phyloP scores from a whole-genome alignment of 2,113 vertebrate species.

The Hymenochirus boettgeri region DNA sequence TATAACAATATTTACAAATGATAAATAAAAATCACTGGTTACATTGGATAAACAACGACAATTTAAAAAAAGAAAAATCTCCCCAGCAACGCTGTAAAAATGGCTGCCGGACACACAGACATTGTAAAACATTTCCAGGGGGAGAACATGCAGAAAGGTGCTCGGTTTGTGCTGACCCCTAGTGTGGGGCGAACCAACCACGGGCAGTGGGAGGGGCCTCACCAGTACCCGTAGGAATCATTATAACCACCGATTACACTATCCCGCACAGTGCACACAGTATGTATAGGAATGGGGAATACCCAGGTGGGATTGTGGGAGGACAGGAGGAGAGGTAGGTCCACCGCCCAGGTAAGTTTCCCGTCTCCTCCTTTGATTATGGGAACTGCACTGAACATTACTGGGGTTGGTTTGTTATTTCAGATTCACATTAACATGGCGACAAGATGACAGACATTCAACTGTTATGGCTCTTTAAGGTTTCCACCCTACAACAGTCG shows the following conservation, averaged over 20 bases:
- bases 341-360: too few species aligned
- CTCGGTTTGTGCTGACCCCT: conserved; percentile 1
- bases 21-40: conserved; percentile 58
- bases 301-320: too few species aligned
- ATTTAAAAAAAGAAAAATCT: conserved; percentile 46
- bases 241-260: too few species aligned
- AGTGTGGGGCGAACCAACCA: neutral
- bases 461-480: neutral
- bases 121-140: conserved; percentile 65
- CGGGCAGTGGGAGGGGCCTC: too few species aligned
- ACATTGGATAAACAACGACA: conserved; percentile 23
- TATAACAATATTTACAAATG: conserved; percentile 65
- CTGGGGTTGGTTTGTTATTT: conserved; percentile 51
- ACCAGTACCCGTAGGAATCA: neutral
- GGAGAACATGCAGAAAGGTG: conserved; percentile 53
- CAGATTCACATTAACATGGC: conserved; percentile 64
- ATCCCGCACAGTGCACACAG: too few species aligned
- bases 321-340: too few species aligned
- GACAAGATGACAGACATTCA: neutral
- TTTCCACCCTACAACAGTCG: neutral
- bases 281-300: too few species aligned
- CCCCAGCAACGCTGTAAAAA: conserved; percentile 54
- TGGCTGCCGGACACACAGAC: conserved; percentile 62
- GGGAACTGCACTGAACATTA: conserved; percentile 63
- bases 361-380: too few species aligned